These are phyloP conservation scores for Adelosebastes latens DNA, from an alignment of 2,797 vertebrate genomes.

Conservation along the genomic window DNA sequence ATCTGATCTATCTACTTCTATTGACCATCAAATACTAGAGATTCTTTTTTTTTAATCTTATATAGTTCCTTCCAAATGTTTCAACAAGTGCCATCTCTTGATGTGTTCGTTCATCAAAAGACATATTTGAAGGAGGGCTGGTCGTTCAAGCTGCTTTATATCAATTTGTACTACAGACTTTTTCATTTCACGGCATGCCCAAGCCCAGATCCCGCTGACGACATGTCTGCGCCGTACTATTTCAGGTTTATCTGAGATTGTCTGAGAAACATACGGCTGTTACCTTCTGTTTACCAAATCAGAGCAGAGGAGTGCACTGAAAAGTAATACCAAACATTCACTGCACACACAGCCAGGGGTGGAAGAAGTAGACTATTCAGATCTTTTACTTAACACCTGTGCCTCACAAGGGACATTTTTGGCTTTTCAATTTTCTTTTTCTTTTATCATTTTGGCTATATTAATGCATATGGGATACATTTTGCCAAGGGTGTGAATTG, in stretches of 20 bases:
- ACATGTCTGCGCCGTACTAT: neutral
- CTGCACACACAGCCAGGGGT: neutral
- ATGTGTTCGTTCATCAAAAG: neutral
- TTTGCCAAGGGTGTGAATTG: accelerated
- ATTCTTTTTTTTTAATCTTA: neutral
- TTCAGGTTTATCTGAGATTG: neutral
- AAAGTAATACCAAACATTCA: neutral
- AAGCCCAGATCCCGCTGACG: neutral
- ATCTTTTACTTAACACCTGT: neutral
- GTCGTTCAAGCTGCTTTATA: constrained; percentile 47
- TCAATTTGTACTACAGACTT: constrained; percentile 32
- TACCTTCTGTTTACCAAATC: neutral
- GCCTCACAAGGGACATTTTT: neutral
- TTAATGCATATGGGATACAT: neutral
- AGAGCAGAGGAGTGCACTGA: neutral
- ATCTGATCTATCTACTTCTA: neutral
- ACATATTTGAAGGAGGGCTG: neutral
- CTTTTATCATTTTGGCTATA: neutral
- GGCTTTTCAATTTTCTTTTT: neutral
- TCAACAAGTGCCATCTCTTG: neutral
- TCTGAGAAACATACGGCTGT: neutral
- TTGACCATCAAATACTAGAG: neutral
- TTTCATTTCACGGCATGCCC: constrained; percentile 49
- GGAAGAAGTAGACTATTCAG: neutral
- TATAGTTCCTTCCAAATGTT: neutral